Evolutionary conservation across 1,140 invertebrate species (phyloP).

Genomic region (Sweltsa coloradensis): DNA sequence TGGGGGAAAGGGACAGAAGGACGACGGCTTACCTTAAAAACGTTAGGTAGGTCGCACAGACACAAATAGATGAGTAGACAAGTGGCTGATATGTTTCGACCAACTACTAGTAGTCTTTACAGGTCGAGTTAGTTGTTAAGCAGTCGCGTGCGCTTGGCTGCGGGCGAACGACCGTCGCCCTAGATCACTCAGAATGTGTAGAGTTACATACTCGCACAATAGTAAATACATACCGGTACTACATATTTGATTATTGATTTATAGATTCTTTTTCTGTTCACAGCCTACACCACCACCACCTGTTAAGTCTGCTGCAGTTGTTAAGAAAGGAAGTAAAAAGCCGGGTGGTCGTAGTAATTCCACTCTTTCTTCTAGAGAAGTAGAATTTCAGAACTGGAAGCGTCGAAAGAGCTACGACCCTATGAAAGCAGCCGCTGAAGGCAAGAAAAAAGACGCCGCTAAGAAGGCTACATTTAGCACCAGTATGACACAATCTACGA

Average conservation of each 20-base stretch:
- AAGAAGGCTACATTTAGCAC: slow-evolving; percentile 26
- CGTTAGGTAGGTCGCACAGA: too few relatives aligned
- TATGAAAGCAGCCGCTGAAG: slow-evolving; percentile 73
- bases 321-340: slow-evolving; percentile 30
- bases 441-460: slow-evolving; percentile 41
- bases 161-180: too few relatives aligned
- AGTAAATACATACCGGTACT: too few relatives aligned
- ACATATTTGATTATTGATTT: background rate
- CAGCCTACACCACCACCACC: slow-evolving; percentile 1
- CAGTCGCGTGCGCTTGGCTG: too few relatives aligned
- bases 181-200: too few relatives aligned
- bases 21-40: too few relatives aligned
- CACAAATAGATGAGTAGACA: too few relatives aligned
- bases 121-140: too few relatives aligned
- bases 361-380: slow-evolving; percentile 50
- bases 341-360: slow-evolving; percentile 40
- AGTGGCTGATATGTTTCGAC: too few relatives aligned
- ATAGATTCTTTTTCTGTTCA: background rate
- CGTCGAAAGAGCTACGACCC: slow-evolving; percentile 82
- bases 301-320: slow-evolving; percentile 30
- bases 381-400: slow-evolving; percentile 87
- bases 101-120: too few relatives aligned
- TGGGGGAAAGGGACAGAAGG: too few relatives aligned
- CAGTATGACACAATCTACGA: slow-evolving; percentile 28
- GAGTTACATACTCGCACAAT: too few relatives aligned